Base-by-base conservation (phyloP, 2,888 invertebrate species). In the Agonopterix arenella region DNA sequence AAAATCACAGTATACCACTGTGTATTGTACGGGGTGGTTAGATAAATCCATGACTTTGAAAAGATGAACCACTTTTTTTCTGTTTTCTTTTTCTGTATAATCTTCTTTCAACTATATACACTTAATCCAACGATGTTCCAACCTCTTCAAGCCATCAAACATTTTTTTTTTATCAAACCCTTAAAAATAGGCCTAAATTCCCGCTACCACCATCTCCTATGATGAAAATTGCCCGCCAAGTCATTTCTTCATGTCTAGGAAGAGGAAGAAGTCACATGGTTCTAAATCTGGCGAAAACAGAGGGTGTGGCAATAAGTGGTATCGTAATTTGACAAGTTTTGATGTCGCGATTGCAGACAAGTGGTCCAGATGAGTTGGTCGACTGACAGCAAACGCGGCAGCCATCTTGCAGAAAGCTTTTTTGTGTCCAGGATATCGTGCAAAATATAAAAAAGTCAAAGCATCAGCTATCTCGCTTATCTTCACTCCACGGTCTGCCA, bases 201-300 rank as follows among this genome's bases (percentile, higher is more conserved):
- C 18, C 1, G 18, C 18, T 18, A 18, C 18, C 18, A 18, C 18
- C 18, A 4, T 4, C 18, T 18, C 18, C 18, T 18, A 4, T 18
- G 18, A 18, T 18, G 4, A 18, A 18, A 18, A 18, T 18, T 18
- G 18, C 18, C 18, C 18, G 18, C 18, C 18, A 18, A 18, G 46
- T 10, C 11, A 18, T 48, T 49, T 51, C 46, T 55, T 55, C 16
- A 52, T 37, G 48, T 54, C 50, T 51, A 48, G 49, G 45, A 56
- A 56, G 41, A 52, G 43, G 47, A 48, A 52, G 16, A 44, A 56
- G 51, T 53, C 52, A 45, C 48, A 41, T 5, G 48, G 51, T 28
- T 52, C 41, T 38, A 51, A 46, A 49, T 54, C 53, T 45, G 50
- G 53, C 41, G 48, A 53, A 53, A 48, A 51, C 18, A 53, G 47